Evolutionary conservation across 2,888 invertebrate species (phyloP).

Genomic region (Cantharis nigra): DNA sequence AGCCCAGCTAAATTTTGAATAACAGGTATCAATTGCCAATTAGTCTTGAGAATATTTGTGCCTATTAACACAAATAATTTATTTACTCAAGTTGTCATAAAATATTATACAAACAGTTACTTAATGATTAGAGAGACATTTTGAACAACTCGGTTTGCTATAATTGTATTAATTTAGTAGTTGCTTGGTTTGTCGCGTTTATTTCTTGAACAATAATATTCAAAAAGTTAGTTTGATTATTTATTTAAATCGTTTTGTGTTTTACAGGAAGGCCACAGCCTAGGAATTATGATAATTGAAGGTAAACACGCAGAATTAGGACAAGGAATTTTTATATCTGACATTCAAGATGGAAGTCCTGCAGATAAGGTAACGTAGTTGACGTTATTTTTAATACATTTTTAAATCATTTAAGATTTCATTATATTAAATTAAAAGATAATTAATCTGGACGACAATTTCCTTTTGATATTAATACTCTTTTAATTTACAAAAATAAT

Average conservation of each 20-base stretch:
- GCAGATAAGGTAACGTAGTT: slow-evolving; percentile 72
- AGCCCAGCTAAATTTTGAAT: not conserved
- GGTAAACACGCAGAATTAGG: slow-evolving; percentile 91
- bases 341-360: slow-evolving; percentile 87
- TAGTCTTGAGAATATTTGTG: not conserved
- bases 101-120: not conserved
- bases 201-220: not conserved
- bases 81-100: not conserved
- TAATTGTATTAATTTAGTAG: not conserved
- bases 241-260: slow-evolving; percentile 5
- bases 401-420: not conserved
- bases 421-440: not conserved
- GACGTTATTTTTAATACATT: not conserved
- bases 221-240: not conserved
- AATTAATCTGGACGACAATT: not conserved
- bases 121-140: not conserved
- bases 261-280: slow-evolving; percentile 73
- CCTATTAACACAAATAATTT: not conserved
- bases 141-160: not conserved
- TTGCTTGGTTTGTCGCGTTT: not conserved
- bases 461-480: not conserved
- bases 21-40: not conserved
- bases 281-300: slow-evolving; percentile 95
- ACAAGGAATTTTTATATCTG: slow-evolving; percentile 90
- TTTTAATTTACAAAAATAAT: not conserved